Evolutionary conservation across 2,888 invertebrate genomes (phyloP).

Genomic region (Trachelus iudaicus): DNA sequence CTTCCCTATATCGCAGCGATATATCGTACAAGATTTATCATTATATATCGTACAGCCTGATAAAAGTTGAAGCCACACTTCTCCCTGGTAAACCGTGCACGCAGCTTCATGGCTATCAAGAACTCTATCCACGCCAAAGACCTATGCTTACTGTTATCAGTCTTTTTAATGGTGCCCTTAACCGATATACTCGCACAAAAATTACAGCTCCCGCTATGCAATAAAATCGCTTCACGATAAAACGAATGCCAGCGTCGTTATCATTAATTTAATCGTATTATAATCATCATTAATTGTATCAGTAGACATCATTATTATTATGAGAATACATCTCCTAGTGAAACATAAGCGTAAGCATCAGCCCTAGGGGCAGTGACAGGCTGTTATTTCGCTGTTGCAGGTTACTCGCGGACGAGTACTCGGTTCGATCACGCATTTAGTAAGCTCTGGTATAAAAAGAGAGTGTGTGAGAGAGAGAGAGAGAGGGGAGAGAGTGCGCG

Average conservation of each 20-base stretch:
- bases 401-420: slow-evolving; percentile 66
- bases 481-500: not conserved
- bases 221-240: not conserved
- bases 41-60: not conserved
- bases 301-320: not conserved
- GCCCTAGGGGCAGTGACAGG: slow-evolving; percentile 56
- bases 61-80: not conserved
- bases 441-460: slow-evolving; percentile 62
- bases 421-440: slow-evolving; percentile 65
- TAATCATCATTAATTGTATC: not conserved
- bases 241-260: not conserved
- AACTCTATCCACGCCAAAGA: not conserved
- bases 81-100: not conserved
- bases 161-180: not conserved
- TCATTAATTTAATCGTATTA: not conserved
- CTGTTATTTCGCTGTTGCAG: slow-evolving; percentile 64
- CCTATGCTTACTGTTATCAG: not conserved
- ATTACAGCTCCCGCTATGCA: not conserved
- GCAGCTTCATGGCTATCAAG: not conserved
- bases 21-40: not conserved
- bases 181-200: not conserved
- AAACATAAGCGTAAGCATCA: slow-evolving; percentile 41
- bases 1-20: not conserved
- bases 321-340: not conserved
- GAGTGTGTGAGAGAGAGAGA: slow-evolving; percentile 33